Conservation (phyloP, 2,888 invertebrate species). For the Nemoura dubitans region DNA sequence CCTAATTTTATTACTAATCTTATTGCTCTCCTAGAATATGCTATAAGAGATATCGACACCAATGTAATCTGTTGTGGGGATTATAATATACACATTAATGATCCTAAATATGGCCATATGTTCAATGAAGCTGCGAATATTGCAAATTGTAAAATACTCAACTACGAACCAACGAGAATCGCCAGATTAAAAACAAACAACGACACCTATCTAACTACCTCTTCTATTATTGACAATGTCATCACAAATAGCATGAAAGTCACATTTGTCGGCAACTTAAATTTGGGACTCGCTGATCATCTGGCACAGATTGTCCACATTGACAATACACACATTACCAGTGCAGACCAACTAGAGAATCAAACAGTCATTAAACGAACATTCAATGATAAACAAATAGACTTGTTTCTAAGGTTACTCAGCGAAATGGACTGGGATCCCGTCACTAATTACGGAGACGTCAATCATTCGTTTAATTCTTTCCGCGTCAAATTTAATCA, state of each 20-base stretch:
- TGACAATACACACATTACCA: not conserved
- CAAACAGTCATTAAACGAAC: not conserved
- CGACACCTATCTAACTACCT: not conserved
- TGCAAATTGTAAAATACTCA: not conserved
- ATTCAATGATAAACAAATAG: not conserved
- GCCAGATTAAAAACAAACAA: not conserved
- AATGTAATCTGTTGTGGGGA: not conserved
- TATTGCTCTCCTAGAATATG: not conserved
- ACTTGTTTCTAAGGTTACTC: not conserved
- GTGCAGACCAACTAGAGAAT: not conserved
- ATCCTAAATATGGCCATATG: not conserved
- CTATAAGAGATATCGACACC: not conserved
- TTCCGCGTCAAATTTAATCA: not conserved
- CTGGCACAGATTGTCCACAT: not conserved
- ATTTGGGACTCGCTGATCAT: not conserved
- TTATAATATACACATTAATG: not conserved
- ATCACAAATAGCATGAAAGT: not conserved
- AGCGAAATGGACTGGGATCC: not conserved
- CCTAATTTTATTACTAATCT: not conserved
- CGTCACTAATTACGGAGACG: not conserved
- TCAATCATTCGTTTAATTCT: not conserved
- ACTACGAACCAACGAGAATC: not conserved
- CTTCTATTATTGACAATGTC: not conserved
- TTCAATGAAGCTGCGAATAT: not conserved
- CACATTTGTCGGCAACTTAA: not conserved